A percentile compares a stretch with the other conserved stretches of the same genome.
These are phyloP conservation scores for Minunthozetes semirufus DNA, from an alignment of 2,888 invertebrate genomes.

Conservation along the genomic window DNA sequence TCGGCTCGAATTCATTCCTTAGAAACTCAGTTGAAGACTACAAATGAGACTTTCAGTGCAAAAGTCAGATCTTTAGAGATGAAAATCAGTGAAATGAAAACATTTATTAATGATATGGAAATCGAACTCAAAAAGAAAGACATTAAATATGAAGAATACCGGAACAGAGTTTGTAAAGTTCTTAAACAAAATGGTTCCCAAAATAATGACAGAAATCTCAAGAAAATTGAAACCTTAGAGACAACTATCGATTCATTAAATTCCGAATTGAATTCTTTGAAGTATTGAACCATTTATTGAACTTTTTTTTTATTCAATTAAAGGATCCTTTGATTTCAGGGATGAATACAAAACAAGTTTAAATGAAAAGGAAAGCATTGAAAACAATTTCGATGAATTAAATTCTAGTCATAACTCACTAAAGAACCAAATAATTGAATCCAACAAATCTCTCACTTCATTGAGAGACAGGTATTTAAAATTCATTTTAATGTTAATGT, in stretches of 20 bases:
- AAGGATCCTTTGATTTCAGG: neutral
- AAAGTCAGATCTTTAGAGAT: constrained; percentile 6
- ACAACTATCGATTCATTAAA: constrained; percentile 12
- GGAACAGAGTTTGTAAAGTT: constrained; percentile 32
- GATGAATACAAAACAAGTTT: constrained; percentile 1
- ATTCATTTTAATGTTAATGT: neutral
- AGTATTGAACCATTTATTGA: neutral
- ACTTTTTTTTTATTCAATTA: constrained; percentile 7
- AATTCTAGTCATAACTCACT: constrained; percentile 19
- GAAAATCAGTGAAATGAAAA: constrained; percentile 17
- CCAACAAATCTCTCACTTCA: too few relatives aligned
- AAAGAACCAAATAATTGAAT: constrained; percentile 23
- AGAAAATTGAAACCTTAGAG: constrained; percentile 25
- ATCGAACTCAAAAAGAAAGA: constrained; percentile 28
- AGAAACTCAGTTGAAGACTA: constrained; percentile 6
- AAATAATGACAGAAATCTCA: constrained; percentile 12
- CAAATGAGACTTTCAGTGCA: neutral
- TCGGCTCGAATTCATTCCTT: neutral
- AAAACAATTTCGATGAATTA: constrained; percentile 15
- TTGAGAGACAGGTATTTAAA: constrained; percentile 13
- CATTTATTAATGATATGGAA: constrained; percentile 16
- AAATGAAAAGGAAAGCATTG: neutral
- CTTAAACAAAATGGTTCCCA: constrained; percentile 23
- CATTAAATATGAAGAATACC: constrained; percentile 36
- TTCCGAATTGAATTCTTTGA: constrained; percentile 12